Base-by-base conservation (phyloP, 1,140 invertebrate genomes). In the Drosophila punjabiensis region DNA sequence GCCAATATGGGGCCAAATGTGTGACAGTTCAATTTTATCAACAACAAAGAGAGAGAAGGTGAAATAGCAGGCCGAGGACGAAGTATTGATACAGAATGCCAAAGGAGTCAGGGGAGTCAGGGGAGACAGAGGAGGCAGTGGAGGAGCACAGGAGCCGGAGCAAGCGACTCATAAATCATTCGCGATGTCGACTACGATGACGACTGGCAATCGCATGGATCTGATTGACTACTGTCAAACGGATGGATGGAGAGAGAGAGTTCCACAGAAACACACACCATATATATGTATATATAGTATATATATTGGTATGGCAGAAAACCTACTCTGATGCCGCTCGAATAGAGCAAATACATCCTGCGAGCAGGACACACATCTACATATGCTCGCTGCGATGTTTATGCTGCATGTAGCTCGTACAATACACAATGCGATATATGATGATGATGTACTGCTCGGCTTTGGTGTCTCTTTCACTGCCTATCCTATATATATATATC, bases 111-210 rank as follows among this genome's bases (percentile, higher is more conserved):
- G 8, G 10, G 18, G n/a, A 41, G 47, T 1, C 43, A 14, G 8
- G 10, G 14, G 58, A 37, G 55, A 6, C 14, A 14, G 8, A 32
- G 14, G 13, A 35, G 41, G 4, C 39, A n/a, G n/a, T n/a, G 8
- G 6, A 28, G 30, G 37, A 39, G 60, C 10, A 37, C 48, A n/a
- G 60, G 47, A 63, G 60, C 45, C 45, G 45, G 56, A 74, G 79
- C 64, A 77, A 77, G 59, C 77, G 64, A 71, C 78, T 88, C 85
- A 88, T 88, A 88, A 88, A 88, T 88, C 85, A 88, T 88, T 89
- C 85, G 85, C 85, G 81, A 87, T 79, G 84, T 87, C 83, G 83
- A 83, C 80, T 87, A 83, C 75, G 85, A 88, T 88, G 84, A 88
- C 78, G 85, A 88, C 85, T 89, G 85, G 78, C 85, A 88, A 88